Evolutionary conservation across 2,113 vertebrate genomes (phyloP), one percentile per base, ranked within the genome.

Genomic region (Mesitornis unicolor): DNA sequence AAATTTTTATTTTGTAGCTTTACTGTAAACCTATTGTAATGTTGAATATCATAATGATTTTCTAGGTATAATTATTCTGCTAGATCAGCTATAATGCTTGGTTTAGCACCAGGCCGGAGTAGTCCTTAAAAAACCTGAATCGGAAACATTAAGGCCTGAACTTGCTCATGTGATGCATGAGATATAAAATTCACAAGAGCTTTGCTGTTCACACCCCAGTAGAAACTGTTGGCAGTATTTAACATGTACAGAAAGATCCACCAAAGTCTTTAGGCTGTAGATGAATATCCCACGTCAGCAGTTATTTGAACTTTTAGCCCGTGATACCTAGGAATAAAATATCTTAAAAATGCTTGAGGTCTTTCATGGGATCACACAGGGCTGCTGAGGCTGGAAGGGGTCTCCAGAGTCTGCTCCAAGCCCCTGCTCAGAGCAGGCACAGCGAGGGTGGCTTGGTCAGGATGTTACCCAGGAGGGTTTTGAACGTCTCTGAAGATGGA

Each of bases 321-420:
- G 81, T 70, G 26, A 35, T 42, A 42, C n/a, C 16, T 29, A 36
- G 20, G 54, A 78, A 64, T 75, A 64, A 83, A 63, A 54, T 38
- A 2, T 84, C 80, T 80, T 21, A 6, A 43, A 73, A 84, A 60
- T 42, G 22, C 28, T 50, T 45, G 51, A 75, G 18, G 20, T 31
- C 71, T 79, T 67, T 63, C 6, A 25, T 50, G 35, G 47, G 16
- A 71, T 36, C 13, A 24, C 35, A 68, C 6, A 36, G 53, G 45
- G 59, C n/a, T 76, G 33, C 38, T 84, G 63, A 50, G 53, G 25
- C 29, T 65, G 45, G 25, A 90, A 81, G 33, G 9, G 12, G 7
- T 18, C 22, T 33, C 12, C 1, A 1, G 25, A 15, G 22, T 71
- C 16, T 2, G 4, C 3, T 56, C 26, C 28, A 50, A 26, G 3